Evolutionary conservation across 2,113 vertebrate genomes (phyloP).

Genomic region (Gallinago paraguaiae): DNA sequence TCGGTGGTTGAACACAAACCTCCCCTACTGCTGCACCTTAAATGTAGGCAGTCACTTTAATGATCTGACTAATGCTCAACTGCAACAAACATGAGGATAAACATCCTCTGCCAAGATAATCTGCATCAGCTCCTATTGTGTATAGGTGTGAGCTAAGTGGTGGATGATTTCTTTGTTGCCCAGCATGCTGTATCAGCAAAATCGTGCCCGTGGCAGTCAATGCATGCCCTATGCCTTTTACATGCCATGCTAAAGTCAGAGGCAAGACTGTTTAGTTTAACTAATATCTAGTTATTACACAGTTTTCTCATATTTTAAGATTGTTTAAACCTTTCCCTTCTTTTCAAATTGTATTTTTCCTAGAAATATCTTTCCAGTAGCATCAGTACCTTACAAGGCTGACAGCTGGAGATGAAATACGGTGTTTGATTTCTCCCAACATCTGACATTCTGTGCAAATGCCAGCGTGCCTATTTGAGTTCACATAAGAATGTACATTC

Average conservation of each 20-base stretch:
- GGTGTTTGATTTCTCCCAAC: constrained; percentile 13
- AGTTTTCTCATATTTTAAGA: background rate
- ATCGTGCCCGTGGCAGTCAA: background rate
- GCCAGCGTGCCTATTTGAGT: background rate
- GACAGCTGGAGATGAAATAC: background rate
- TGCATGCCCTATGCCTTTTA: background rate
- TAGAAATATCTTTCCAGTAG: background rate
- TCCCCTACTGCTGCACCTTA: background rate
- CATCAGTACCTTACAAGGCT: background rate
- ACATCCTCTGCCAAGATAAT: background rate
- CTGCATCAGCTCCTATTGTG: background rate
- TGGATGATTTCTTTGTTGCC: background rate
- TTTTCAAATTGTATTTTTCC: background rate
- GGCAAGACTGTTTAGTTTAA: background rate
- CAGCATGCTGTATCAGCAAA: background rate
- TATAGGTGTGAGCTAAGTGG: background rate
- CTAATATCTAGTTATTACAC: background rate
- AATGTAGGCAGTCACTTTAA: background rate
- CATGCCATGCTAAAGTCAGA: background rate
- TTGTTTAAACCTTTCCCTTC: background rate
- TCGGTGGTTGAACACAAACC: background rate
- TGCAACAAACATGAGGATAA: background rate
- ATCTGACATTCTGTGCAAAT: constrained; percentile 41
- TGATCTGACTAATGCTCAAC: background rate
- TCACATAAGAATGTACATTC: background rate